A percentile compares a stretch with the other conserved stretches of the same genome.
These are phyloP conservation scores for Chaunax sp. DNA, from an alignment of 2,797 vertebrate species.

Conservation along the genomic window DNA sequence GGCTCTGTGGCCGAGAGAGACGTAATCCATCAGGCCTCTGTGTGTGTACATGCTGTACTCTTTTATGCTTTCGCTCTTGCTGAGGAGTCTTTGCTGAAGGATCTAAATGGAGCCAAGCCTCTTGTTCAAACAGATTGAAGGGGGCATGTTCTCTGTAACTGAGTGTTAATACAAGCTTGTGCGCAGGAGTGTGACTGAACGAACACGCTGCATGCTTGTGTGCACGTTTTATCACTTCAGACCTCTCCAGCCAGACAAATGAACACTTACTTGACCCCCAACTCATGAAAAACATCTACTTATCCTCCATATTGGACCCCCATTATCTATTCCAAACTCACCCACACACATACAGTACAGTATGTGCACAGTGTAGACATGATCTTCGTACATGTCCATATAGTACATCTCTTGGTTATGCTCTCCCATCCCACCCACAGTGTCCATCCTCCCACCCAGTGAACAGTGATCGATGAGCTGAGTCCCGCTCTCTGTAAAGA, in stretches of 20 bases:
- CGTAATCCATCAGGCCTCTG: conserved; percentile 70
- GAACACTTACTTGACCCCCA: conserved; percentile 55
- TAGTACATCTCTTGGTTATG: conserved; percentile 56
- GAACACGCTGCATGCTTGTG: conserved; percentile 36
- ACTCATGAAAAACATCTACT: conserved; percentile 49
- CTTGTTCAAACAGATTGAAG: conserved; percentile 62
- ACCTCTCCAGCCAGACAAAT: conserved; percentile 55
- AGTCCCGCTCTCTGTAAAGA: conserved; percentile 55
- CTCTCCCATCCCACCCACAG: conserved; percentile 73
- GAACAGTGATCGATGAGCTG: conserved; percentile 79
- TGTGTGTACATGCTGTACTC: conserved; percentile 56
- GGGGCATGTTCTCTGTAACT: conserved; percentile 44
- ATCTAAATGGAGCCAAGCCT: conserved; percentile 65
- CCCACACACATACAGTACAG: conserved; percentile 5
- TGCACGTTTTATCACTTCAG: conserved; percentile 53
- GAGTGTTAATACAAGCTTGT: conserved; percentile 44
- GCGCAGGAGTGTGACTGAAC: conserved; percentile 28
- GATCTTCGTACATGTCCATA: conserved; percentile 50
- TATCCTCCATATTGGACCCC: conserved; percentile 48
- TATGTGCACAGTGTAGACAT: conserved; percentile 38
- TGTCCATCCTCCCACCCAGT: conserved; percentile 69
- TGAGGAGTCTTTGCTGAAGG: conserved; percentile 62
- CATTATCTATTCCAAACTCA: conserved; percentile 33
- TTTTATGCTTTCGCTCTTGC: conserved; percentile 66
- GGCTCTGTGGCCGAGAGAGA: conserved; percentile 66